phyloP scores from a whole-genome alignment of 2,888 invertebrate genomes.

The Eupithecia tripunctaria region DNA sequence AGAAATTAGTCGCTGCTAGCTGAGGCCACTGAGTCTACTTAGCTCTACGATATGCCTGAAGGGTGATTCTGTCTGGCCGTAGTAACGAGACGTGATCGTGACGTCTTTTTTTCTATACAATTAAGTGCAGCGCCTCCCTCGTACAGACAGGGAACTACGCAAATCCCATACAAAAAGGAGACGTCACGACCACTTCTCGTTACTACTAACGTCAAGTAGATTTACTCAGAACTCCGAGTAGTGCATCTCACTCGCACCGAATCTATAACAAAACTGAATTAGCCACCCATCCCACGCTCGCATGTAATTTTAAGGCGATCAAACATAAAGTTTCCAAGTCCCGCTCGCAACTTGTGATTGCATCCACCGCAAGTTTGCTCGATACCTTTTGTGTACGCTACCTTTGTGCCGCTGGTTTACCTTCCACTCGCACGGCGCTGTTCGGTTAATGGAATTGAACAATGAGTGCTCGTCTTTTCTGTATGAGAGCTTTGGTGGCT shows the following conservation, averaged over 20 bases:
- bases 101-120: no score
- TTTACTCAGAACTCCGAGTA: background rate
- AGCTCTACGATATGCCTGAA: background rate
- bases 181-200: no score
- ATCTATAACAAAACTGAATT: constrained; percentile 11
- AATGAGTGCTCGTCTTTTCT: constrained; percentile 41
- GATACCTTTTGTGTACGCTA: constrained; percentile 73
- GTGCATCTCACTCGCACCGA: background rate
- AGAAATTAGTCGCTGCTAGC: no score
- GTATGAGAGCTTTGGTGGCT: background rate
- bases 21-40: no score
- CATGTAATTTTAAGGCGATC: constrained; percentile 61
- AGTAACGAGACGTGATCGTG: no score
- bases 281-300: constrained; percentile 4
- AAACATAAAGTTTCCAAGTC: constrained; percentile 58
- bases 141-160: no score
- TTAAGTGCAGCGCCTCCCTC: no score
- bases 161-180: no score
- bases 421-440: constrained; percentile 60
- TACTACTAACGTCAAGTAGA: no score
- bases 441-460: constrained; percentile 50
- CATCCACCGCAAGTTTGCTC: constrained; percentile 71
- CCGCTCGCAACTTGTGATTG: constrained; percentile 74
- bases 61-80: no score
- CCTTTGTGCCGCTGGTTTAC: constrained; percentile 68